Conservation (phyloP, 2,113 vertebrate genomes). For the Bothrops jararaca region DNA sequence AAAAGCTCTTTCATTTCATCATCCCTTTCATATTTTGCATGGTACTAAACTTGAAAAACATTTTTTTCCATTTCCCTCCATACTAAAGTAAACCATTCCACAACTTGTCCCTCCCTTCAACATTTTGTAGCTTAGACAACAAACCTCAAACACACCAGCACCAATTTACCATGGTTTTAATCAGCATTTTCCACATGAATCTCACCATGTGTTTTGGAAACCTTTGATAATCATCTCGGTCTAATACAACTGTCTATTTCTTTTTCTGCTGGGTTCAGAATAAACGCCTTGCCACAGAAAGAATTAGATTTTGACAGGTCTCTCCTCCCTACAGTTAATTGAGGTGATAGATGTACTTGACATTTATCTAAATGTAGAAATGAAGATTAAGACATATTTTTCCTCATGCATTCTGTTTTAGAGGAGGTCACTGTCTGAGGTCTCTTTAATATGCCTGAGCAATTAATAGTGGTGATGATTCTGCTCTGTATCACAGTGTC, state of each 20-base stretch:
- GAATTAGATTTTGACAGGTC: constrained; percentile 80
- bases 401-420: constrained; percentile 72
- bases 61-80: constrained; percentile 57
- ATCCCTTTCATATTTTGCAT: constrained; percentile 53
- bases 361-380: constrained; percentile 78
- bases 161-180: constrained; percentile 68
- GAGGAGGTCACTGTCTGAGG: constrained; percentile 77
- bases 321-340: constrained; percentile 79
- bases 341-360: constrained; percentile 85
- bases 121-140: constrained; percentile 64
- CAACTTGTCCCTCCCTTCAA: constrained; percentile 40
- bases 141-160: constrained; percentile 44
- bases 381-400: constrained; percentile 80
- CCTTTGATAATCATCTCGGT: constrained; percentile 68
- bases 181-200: constrained; percentile 69
- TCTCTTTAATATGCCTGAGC: constrained; percentile 79
- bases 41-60: constrained; percentile 49
- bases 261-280: constrained; percentile 72
- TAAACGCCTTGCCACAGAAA: constrained; percentile 74
- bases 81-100: constrained; percentile 54
- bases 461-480: constrained; percentile 80
- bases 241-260: constrained; percentile 72
- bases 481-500: constrained; percentile 67
- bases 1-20: constrained; percentile 51
- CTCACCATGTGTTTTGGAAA: constrained; percentile 64